Percentiles rank a stretch among this genome's conserved stretches.
phyloP scores from a whole-genome alignment of 2,113 vertebrate genomes.

The Chelonoidis abingdonii region DNA sequence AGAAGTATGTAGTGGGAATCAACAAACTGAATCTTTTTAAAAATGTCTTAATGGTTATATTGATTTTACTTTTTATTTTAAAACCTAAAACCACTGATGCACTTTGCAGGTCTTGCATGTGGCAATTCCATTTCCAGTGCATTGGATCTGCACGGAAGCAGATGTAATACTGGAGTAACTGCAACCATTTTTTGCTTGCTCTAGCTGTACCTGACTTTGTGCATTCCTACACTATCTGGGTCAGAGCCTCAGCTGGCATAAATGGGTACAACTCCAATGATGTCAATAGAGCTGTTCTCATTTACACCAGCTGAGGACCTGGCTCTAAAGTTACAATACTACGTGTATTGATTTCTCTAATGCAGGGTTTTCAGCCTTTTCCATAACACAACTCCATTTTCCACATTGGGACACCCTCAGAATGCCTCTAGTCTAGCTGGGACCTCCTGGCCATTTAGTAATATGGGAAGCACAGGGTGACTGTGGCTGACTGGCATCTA shows the following conservation, averaged over 20 bases:
- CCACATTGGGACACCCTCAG: background rate
- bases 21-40: background rate
- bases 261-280: background rate
- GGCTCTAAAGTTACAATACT: background rate
- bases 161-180: background rate
- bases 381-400: background rate
- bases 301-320: background rate
- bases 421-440: background rate
- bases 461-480: background rate
- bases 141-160: background rate
- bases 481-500: background rate
- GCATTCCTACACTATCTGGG: background rate
- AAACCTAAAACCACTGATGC: accelerated
- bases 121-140: background rate
- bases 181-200: background rate
- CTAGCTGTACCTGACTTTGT: background rate
- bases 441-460: background rate
- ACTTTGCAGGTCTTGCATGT: background rate
- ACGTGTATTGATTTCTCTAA: background rate
- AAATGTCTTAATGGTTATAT: background rate
- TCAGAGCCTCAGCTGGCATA: background rate
- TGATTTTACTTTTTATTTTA: background rate
- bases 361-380: background rate
- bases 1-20: background rate
- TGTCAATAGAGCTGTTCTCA: background rate